These are phyloP conservation scores for Cerceris ruficornis DNA, from an alignment of 2,888 invertebrate species.

Conservation along the genomic window DNA sequence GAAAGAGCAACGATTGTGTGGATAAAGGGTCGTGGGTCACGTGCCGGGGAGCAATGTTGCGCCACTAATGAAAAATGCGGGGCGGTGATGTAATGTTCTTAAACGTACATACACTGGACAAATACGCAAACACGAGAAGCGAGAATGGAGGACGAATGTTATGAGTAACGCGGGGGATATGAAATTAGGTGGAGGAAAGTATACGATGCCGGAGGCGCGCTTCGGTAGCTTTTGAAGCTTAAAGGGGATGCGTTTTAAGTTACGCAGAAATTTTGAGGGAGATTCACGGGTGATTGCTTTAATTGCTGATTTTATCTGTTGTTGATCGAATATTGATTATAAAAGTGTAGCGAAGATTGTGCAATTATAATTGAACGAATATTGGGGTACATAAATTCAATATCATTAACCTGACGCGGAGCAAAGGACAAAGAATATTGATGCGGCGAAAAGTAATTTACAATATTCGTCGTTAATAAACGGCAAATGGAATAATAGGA, in stretches of 20 bases:
- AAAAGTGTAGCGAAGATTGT: no score
- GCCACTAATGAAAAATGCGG: slow-evolving; percentile 51
- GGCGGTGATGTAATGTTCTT: slow-evolving; percentile 32
- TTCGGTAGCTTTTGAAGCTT: no score
- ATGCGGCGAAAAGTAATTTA: not conserved
- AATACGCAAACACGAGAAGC: slow-evolving; percentile 34
- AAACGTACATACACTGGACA: slow-evolving; percentile 18
- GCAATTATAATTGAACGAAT: no score
- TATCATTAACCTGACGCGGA: no score
- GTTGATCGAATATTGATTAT: no score
- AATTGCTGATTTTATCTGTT: no score
- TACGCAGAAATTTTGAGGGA: no score
- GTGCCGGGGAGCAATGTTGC: slow-evolving; percentile 40
- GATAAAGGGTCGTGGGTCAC: slow-evolving; percentile 47
- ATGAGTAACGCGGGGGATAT: slow-evolving; percentile 18
- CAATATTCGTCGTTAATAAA: not conserved
- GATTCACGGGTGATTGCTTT: no score
- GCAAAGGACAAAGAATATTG: no score
- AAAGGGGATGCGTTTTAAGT: no score
- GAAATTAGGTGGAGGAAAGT: slow-evolving; percentile 9
- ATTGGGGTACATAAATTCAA: no score
- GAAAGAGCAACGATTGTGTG: slow-evolving; percentile 7
- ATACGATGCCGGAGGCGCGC: slow-evolving; percentile 6
- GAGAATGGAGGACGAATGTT: slow-evolving; percentile 22
- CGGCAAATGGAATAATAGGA: slow-evolving; percentile 13